These are phyloP conservation scores for Microchirus variegatus DNA, from an alignment of 2,797 vertebrate species.

Conservation along the genomic window DNA sequence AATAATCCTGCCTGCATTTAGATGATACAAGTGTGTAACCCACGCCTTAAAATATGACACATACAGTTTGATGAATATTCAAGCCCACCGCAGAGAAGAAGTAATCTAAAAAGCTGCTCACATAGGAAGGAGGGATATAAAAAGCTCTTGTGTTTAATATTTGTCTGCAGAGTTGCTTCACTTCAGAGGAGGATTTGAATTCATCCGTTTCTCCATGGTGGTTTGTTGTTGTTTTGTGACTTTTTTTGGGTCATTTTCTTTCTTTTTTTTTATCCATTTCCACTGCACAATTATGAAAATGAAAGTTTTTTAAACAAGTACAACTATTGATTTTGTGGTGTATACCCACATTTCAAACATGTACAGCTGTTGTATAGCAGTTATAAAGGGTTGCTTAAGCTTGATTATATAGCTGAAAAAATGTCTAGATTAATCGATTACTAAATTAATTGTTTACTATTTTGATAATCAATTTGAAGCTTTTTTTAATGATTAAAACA, in stretches of 20 bases:
- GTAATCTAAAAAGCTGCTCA: slow-evolving; percentile 27
- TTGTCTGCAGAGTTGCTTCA: slow-evolving; percentile 7
- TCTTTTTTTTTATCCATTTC: background rate
- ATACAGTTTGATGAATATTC: slow-evolving; percentile 66
- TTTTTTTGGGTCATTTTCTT: no score
- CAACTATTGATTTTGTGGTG: no score
- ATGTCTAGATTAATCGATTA: no score
- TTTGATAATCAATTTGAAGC: no score
- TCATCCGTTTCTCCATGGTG: background rate
- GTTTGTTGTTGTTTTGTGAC: background rate
- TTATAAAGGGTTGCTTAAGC: no score
- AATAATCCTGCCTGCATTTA: slow-evolving; percentile 59
- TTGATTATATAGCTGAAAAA: no score
- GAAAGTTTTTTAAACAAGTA: no score
- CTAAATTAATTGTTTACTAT: no score
- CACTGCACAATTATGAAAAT: no score
- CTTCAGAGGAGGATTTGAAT: slow-evolving; percentile 4
- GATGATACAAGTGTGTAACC: slow-evolving; percentile 56
- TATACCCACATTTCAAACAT: no score
- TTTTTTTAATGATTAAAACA: no score
- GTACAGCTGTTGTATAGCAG: no score
- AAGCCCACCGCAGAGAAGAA: slow-evolving; percentile 32
- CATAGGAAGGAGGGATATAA: slow-evolving; percentile 32
- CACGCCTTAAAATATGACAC: slow-evolving; percentile 61
- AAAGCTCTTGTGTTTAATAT: slow-evolving; percentile 13